These are phyloP conservation scores for Batillaria attramentaria DNA, from an alignment of 1,140 invertebrate genomes.

Conservation along the genomic window DNA sequence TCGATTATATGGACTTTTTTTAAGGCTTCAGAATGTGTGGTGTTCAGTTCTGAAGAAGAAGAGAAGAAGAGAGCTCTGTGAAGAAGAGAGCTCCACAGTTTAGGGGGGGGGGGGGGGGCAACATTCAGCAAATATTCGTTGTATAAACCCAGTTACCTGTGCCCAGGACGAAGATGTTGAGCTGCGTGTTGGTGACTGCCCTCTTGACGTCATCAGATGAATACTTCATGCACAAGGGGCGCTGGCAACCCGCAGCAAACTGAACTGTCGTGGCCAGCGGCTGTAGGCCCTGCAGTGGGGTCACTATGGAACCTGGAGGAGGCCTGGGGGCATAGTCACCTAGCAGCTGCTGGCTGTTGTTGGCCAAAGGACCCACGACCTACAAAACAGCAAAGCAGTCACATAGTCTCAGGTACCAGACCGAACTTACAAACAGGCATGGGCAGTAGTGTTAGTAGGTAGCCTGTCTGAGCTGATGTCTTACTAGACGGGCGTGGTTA, in stretches of 20 bases:
- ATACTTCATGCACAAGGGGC: slow-evolving; percentile 45
- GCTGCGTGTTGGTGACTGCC: slow-evolving; percentile 57
- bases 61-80: background rate
- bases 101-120: background rate
- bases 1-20: background rate
- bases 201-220: slow-evolving; percentile 44
- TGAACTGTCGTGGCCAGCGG: slow-evolving; percentile 42
- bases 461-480: background rate
- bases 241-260: slow-evolving; percentile 58
- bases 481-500: background rate
- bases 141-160: slow-evolving; percentile 57
- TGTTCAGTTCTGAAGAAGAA: too few relatives aligned
- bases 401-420: background rate
- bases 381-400: slow-evolving; percentile 44
- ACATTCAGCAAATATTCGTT: too few relatives aligned
- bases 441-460: background rate
- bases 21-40: too few relatives aligned
- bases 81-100: background rate
- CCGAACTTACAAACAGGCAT: background rate
- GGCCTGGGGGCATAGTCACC: slow-evolving; percentile 62
- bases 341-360: slow-evolving; percentile 64
- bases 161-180: slow-evolving; percentile 67
- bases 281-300: slow-evolving; percentile 58
- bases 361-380: slow-evolving; percentile 69
- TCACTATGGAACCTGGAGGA: slow-evolving; percentile 55